A percentile compares a stretch with the other conserved stretches of the same genome.
Conservation (phyloP, 2,888 invertebrate genomes). For the Rhagium mordax region DNA sequence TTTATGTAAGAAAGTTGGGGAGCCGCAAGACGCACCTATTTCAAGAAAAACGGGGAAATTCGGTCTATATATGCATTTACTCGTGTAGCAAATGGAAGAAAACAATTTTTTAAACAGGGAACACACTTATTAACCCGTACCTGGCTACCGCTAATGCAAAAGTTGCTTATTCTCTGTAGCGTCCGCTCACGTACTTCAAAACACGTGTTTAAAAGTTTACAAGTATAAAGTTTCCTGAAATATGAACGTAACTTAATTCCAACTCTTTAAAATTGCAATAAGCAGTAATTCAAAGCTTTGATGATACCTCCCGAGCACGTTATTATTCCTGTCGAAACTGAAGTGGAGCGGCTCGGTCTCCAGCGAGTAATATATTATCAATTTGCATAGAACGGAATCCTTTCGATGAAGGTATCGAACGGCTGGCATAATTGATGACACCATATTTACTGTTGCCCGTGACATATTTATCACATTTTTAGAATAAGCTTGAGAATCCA, state of each 20-base stretch:
- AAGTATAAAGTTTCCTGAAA: too few species aligned
- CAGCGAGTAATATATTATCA: conserved; percentile 39
- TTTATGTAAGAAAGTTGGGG: too few species aligned
- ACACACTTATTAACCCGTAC: too few species aligned
- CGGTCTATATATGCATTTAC: too few species aligned
- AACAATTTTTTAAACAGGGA: too few species aligned
- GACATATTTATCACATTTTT: conserved; percentile 44
- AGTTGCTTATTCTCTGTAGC: too few species aligned
- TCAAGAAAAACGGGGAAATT: too few species aligned
- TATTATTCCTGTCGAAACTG: conserved; percentile 37
- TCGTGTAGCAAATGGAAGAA: too few species aligned
- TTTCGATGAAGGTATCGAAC: conserved; percentile 35
- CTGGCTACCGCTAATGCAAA: too few species aligned
- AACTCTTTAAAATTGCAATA: conserved; percentile 19
- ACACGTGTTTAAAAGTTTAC: too few species aligned
- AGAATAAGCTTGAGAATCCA: conserved; percentile 34
- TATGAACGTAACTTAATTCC: neutral
- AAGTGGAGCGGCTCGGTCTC: conserved; percentile 28
- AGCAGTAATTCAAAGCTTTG: conserved; percentile 32
- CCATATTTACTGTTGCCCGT: conserved; percentile 37
- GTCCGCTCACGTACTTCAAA: too few species aligned
- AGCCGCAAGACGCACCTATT: too few species aligned
- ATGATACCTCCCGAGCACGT: conserved; percentile 35
- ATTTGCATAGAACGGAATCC: conserved; percentile 38
- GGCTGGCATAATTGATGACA: conserved; percentile 37